A percentile compares a stretch with the other conserved stretches of the same genome.
These are phyloP conservation scores for Dallia pectoralis DNA, from an alignment of 2,797 vertebrate genomes.

Conservation along the genomic window DNA sequence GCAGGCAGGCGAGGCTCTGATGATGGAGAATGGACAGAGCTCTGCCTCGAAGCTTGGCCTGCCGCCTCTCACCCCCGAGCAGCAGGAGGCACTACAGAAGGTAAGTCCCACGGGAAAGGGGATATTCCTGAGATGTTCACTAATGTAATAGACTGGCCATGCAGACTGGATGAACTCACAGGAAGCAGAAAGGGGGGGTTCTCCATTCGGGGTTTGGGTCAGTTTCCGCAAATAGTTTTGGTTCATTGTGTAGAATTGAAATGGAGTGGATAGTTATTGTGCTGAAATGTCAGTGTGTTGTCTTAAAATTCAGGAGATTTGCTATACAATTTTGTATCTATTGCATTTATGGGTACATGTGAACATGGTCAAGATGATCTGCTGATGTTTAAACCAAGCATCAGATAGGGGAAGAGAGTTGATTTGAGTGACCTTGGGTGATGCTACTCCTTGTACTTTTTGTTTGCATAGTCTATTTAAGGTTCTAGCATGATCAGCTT, in stretches of 20 bases:
- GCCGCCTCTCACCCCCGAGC: slow-evolving; percentile 87
- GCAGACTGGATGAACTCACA: not conserved
- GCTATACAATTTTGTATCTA: not conserved
- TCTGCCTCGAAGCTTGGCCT: slow-evolving; percentile 88
- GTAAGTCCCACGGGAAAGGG: slow-evolving; percentile 59
- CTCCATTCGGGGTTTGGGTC: not conserved
- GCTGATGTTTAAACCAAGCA: too few relatives aligned
- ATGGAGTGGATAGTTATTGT: not conserved
- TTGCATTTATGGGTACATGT: too few relatives aligned
- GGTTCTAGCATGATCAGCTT: too few relatives aligned
- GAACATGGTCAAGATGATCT: too few relatives aligned
- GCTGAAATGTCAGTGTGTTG: not conserved
- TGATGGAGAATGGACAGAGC: slow-evolving; percentile 91
- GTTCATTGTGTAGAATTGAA: not conserved
- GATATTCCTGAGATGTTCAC: not conserved
- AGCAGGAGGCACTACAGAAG: slow-evolving; percentile 94
- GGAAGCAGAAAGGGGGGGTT: not conserved
- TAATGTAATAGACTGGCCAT: not conserved
- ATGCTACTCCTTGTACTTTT: too few relatives aligned
- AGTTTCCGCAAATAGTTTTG: not conserved
- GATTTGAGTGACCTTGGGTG: too few relatives aligned
- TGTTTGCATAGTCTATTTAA: too few relatives aligned
- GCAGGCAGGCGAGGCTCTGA: slow-evolving; percentile 71
- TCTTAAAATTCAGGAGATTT: not conserved
- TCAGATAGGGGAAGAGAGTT: too few relatives aligned